These are phyloP conservation scores for Bergia sp. DNA, from an alignment of 92 coral and sea anemone species.

Conservation along the genomic window DNA sequence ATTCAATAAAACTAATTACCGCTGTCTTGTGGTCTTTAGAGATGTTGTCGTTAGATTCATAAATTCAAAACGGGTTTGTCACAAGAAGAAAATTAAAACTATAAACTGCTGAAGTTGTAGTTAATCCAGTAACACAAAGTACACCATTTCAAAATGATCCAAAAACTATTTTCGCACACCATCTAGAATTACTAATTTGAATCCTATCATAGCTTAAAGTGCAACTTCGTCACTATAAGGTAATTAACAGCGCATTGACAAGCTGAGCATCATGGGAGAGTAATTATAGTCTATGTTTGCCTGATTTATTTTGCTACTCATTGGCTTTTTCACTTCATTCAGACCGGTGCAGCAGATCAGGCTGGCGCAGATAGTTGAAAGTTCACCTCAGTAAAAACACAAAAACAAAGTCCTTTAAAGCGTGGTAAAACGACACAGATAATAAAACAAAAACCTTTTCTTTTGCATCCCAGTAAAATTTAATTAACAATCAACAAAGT, in stretches of 20 bases:
- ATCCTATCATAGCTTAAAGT: constrained; percentile 15
- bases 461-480: neutral
- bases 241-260: constrained; percentile 45
- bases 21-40: constrained; percentile 3
- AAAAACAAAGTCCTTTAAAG: neutral
- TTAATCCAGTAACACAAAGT: neutral
- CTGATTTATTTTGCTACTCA: constrained; percentile 15
- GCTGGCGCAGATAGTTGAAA: no score
- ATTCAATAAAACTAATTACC: constrained; percentile 28
- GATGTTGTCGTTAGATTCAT: neutral
- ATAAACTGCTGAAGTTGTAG: neutral
- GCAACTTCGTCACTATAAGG: constrained; percentile 40
- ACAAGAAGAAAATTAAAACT: neutral
- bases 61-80: neutral
- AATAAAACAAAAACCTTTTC: neutral
- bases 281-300: constrained; percentile 4
- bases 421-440: neutral
- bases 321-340: neutral
- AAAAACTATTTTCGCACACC: neutral
- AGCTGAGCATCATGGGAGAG: neutral
- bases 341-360: neutral
- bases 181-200: neutral
- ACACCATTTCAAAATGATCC: neutral
- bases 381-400: neutral
- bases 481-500: constrained; percentile 14